phyloP scores from a whole-genome alignment of 2,113 vertebrate genomes.

The Trichomycterus rosablanca region DNA sequence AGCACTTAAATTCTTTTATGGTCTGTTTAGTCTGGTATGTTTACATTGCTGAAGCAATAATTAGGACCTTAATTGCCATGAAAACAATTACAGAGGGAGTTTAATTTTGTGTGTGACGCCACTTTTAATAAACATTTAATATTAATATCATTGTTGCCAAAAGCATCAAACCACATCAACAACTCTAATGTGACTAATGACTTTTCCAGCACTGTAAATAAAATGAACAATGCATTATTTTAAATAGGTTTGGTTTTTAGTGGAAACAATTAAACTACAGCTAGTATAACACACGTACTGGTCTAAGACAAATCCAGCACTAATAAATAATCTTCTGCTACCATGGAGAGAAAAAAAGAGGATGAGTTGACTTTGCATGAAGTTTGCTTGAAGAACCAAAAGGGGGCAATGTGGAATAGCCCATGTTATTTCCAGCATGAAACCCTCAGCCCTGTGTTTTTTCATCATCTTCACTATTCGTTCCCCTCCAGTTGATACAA shows the following conservation, averaged over 20 bases:
- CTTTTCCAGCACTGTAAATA: slow-evolving; percentile 4
- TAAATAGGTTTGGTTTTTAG: too few species aligned
- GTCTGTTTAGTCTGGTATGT: slow-evolving; percentile 32
- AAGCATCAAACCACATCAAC: slow-evolving; percentile 13
- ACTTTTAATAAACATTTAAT: slow-evolving; percentile 3
- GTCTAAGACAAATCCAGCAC: too few species aligned
- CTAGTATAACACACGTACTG: neutral
- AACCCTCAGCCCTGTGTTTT: slow-evolving; percentile 12
- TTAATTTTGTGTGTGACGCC: slow-evolving; percentile 12
- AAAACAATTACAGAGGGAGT: slow-evolving; percentile 17
- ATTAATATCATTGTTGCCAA: neutral
- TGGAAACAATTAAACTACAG: neutral
- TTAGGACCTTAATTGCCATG: slow-evolving; percentile 24
- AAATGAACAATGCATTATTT: neutral
- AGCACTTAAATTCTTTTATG: slow-evolving; percentile 38
- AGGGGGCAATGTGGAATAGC: slow-evolving; percentile 55
- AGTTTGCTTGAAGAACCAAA: slow-evolving; percentile 46
- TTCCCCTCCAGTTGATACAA: slow-evolving; percentile 27
- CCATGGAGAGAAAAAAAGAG: too few species aligned
- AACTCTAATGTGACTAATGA: neutral
- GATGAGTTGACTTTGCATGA: neutral
- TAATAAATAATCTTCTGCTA: too few species aligned
- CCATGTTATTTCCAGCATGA: slow-evolving; percentile 1
- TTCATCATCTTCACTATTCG: slow-evolving; percentile 36
- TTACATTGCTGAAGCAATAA: slow-evolving; percentile 31